Evolutionary conservation across 1,140 invertebrate genomes (phyloP).

Genomic region (Drosophila parvula): DNA sequence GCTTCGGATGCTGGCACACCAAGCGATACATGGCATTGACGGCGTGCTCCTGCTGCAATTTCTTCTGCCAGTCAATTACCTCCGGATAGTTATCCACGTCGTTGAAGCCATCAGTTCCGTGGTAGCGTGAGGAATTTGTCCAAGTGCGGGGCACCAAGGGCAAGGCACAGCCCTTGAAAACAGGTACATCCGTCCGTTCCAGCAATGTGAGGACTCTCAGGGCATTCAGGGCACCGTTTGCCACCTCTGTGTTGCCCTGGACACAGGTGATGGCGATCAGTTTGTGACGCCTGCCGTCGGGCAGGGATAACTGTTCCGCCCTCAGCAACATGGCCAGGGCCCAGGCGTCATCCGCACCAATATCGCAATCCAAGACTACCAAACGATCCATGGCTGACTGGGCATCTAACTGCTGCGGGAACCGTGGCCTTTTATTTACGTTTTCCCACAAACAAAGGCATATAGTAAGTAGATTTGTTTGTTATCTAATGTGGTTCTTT

Average conservation of each 20-base stretch:
- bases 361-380: constrained; percentile 87
- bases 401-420: neutral
- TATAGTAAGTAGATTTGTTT: neutral
- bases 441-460: neutral
- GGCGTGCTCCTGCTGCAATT: constrained; percentile 45
- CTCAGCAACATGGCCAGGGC: constrained; percentile 86
- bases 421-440: neutral
- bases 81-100: constrained; percentile 76
- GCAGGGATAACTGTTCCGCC: constrained; percentile 80
- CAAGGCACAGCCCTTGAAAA: constrained; percentile 86
- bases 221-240: constrained; percentile 86
- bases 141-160: constrained; percentile 48
- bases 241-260: constrained; percentile 86
- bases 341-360: constrained; percentile 87
- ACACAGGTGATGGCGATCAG: constrained; percentile 87
- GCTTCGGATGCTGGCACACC: constrained; percentile 55
- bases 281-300: constrained; percentile 70
- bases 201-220: constrained; percentile 85
- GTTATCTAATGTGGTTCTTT: neutral
- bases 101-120: constrained; percentile 88
- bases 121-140: constrained; percentile 20
- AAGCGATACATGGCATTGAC: constrained; percentile 85
- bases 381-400: neutral
- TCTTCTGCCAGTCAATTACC: constrained; percentile 1
- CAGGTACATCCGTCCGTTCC: constrained; percentile 86